Evolutionary conservation across 2,797 vertebrate genomes (phyloP), one percentile per base, ranked within the genome.

Genomic region (Clangula hyemalis): DNA sequence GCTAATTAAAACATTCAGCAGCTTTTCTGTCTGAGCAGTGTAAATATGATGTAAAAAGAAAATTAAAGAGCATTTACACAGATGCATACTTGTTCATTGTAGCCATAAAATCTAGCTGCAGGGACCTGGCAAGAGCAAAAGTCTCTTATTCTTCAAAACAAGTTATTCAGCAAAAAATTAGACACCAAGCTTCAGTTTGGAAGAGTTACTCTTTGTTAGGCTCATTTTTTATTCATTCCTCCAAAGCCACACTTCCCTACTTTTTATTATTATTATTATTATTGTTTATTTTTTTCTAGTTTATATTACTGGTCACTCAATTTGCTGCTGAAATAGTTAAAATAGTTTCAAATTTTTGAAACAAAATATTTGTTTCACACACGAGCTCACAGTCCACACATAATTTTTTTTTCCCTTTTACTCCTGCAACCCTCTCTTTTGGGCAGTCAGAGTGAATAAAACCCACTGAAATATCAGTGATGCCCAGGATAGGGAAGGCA

Each of bases 1-100:
- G 80, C 77, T 96, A 93, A 96, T 95, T 95, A 94, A 93, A 97
- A 90, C 84, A 92, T 94, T 93, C 89, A 89, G 68, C 78, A 94
- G 89, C 90, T 96, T 95, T 94, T 91, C 93, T 94, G 81, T 96
- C 81, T 93, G 86, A 94, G 91, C 64, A 93, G 64, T 85, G 93
- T 76, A 95, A 95, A 95, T 96, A 94, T 30, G 85, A 93, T 92
- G 74, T 94, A 92, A 95, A 95, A 93, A 94, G 90, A 95, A 95
- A 94, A 89, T 89, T 93, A 90, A 78, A 89, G 89, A 89, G 45
- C 78, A 93, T 95, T 97, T 91, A 87, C 82, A 95, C 92, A 95
- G 94, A 95, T 94, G 92, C 78, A 60, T 93, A 45, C 87, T 96
- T 96, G 87, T 93, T 94, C 92, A 85, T 71, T 95, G 91, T 94